Base-by-base conservation (phyloP, 2,113 vertebrate genomes). In the Siniperca chuatsi region DNA sequence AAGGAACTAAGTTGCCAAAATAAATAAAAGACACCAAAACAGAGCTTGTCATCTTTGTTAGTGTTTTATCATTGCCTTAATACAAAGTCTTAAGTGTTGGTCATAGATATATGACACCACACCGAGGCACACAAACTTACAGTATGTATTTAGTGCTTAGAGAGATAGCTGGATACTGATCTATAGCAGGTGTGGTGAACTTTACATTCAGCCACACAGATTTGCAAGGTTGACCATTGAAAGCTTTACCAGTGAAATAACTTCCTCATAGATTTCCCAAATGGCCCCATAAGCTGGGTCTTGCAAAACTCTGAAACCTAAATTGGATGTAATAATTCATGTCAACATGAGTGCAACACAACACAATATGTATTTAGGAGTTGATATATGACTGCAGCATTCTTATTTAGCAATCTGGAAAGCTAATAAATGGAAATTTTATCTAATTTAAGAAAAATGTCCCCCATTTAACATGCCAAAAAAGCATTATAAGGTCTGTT, bases 301-400 rank as follows among this genome's bases (percentile, higher is more conserved):
- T 88, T 75, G 64, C 85, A 85, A 87, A 87, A 84, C 69, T 60
- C 83, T 75, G 21, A 71, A 78, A 81, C 18, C 23, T 77, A 87
- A 90, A 89, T 87, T 86, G 69, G 77, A 82, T 40, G 72, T 44
- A 81, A 89, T 90, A 87, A 87, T 64, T 90, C 83, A 88, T 50
- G 69, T 81, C 55, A 86, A 46, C 70, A 78, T 57, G 15, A 84
- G 55, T 54, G 54, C 81, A 90, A 83, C 37, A 86, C 23, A 84
- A 61, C 18, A 50, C 61, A 82, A 66, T 80, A 73, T 87, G 66
- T 83, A 90, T 88, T 91, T 85, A 85, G 46, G 58, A 66, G 57
- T 82, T 79, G 77, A 88, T 83, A 61, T 57, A 92, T 86, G 75
- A 85, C 70, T n/a, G 46, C 54, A 78, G 68, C 55, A 75, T 85